These are phyloP conservation scores for Ceratina calcarata DNA, from an alignment of 1,140 invertebrate genomes.

Conservation along the genomic window DNA sequence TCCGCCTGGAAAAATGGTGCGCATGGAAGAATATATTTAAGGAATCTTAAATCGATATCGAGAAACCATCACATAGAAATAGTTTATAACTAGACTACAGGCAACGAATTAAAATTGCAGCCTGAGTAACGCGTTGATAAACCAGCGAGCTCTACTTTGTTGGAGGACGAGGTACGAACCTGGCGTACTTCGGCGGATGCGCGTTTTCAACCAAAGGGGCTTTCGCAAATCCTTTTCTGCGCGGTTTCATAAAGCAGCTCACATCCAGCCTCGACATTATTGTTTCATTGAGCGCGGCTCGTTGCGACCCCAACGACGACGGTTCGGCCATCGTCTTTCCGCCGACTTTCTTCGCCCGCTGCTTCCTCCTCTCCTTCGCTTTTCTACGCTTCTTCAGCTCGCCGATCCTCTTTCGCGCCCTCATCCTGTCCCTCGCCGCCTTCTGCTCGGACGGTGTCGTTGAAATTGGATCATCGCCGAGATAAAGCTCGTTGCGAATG, in stretches of 20 bases:
- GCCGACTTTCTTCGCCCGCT: constrained; percentile 59
- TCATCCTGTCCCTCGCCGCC: constrained; percentile 46
- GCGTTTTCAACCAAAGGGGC: constrained; percentile 71
- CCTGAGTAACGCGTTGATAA: neutral
- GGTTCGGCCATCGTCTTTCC: constrained; percentile 58
- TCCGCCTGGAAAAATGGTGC: constrained; percentile 69
- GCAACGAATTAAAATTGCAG: neutral
- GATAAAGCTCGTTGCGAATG: constrained; percentile 58
- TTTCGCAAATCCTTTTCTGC: constrained; percentile 68
- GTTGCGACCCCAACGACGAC: constrained; percentile 16
- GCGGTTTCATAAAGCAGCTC: constrained; percentile 70
- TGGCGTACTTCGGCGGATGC: constrained; percentile 67
- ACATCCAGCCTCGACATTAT: constrained; percentile 69
- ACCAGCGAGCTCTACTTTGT: too few species aligned
- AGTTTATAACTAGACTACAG: neutral
- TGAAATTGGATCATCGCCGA: constrained; percentile 63
- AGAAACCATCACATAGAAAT: neutral
- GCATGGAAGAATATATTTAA: neutral
- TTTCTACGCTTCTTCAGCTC: constrained; percentile 65
- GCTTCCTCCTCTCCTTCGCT: constrained; percentile 58
- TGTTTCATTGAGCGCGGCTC: constrained; percentile 69
- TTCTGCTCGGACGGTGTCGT: constrained; percentile 21
- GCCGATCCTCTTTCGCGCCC: constrained; percentile 56
- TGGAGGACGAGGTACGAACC: constrained; percentile 55
- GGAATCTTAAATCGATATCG: too few species aligned